These are phyloP conservation scores for Gambelia wislizenii DNA, from an alignment of 2,797 vertebrate genomes.

Conservation along the genomic window DNA sequence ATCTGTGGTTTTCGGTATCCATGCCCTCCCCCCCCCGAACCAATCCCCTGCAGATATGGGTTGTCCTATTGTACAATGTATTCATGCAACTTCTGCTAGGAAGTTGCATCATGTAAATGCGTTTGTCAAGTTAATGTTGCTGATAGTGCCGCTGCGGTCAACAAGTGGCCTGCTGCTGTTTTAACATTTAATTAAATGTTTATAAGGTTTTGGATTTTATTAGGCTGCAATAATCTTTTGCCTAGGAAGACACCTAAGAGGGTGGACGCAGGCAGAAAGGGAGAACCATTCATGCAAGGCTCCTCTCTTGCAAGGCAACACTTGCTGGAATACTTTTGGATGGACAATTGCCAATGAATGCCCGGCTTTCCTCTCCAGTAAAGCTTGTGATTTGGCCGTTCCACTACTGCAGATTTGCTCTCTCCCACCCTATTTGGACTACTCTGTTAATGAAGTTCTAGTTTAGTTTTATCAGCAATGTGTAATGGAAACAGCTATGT, in stretches of 20 bases:
- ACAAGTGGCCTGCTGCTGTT: neutral
- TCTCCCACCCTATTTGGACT: neutral
- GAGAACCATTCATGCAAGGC: neutral
- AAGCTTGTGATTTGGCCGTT: neutral
- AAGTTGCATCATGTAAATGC: neutral
- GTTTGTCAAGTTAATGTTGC: neutral
- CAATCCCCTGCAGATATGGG: too few relatives aligned
- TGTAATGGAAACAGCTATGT: slow-evolving; percentile 45
- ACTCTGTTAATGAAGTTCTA: slow-evolving; percentile 41
- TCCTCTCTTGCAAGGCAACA: neutral
- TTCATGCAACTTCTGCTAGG: neutral
- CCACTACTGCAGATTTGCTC: neutral
- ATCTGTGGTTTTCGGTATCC: too few relatives aligned
- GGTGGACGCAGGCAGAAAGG: neutral
- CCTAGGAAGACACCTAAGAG: neutral
- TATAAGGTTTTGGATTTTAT: neutral
- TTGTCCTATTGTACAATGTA: too few relatives aligned
- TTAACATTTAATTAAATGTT: neutral
- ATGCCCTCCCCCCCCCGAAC: too few relatives aligned
- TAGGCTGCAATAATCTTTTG: neutral
- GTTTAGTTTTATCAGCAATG: slow-evolving; percentile 52
- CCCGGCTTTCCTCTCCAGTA: neutral
- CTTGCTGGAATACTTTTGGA: neutral
- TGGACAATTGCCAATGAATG: neutral
- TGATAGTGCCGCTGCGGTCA: neutral